Base-by-base conservation (phyloP, 2,113 vertebrate species). In the Taurulus bubalis region DNA sequence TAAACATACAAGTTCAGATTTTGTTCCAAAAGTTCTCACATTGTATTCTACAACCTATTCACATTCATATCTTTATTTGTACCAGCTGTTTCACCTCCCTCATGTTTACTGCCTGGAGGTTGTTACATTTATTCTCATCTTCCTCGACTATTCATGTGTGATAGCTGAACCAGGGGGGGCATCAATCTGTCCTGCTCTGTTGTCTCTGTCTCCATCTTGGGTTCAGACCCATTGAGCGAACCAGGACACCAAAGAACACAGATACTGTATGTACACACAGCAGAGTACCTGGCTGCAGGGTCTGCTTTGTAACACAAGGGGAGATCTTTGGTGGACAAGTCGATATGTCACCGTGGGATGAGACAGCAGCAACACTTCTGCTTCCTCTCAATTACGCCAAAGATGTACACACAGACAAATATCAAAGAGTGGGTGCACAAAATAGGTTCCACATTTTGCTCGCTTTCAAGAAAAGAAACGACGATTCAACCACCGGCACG, bases 161-260 rank as follows among this genome's bases (percentile, higher is more conserved):
- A 75, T 76, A 87, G 64, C 53, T n/a, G 63, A 78, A 79, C 80
- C 62, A 73, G 62, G 59, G 62, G 75, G 71, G 73, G 76, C 63
- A 79, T 84, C 70, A 78, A 55, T 32, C 65, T 56, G n/a, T 47
- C 15, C 70, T 26, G n/a, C 62, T 78, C 73, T 40, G 60, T 58
- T 75, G 42, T 67, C 55, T 66, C 72, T 51, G 42, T 75, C 64
- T 73, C 59, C 40, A 65, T 69, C 26, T 80, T 49, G 30, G 62
- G 64, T 70, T 68, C 67, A 65, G 3, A 4, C 22, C 24, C 67
- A 81, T 60, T 32, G 26, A 74, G 67, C 36, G 79, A 34, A 55
- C 28, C 47, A 55, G 72, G 42, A 83, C 62, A 30, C 56, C 40
- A 62, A 66, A 77, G 51, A 36, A 20, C 4, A 40, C 9, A 55